Percentiles rank a stretch among this genome's conserved stretches.
Evolutionary conservation across 1,140 invertebrate genomes (phyloP).

Genomic region (Pseudobourletiella spinata): DNA sequence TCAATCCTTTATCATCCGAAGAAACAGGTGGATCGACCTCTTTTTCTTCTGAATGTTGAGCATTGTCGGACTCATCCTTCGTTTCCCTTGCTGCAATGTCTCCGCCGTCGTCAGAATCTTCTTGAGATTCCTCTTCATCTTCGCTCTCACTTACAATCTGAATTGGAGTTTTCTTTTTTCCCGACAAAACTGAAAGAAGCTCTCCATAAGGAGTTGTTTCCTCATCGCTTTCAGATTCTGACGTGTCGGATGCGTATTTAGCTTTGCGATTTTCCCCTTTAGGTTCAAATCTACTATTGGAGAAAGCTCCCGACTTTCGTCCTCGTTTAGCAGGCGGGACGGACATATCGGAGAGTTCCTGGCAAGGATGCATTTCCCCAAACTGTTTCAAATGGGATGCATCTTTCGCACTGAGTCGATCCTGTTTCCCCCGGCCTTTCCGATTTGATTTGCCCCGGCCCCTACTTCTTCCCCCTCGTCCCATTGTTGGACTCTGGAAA

Average conservation of each 20-base stretch:
- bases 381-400: conserved; percentile 18
- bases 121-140: conserved; percentile 27
- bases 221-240: conserved; percentile 20
- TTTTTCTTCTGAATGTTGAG: conserved; percentile 25
- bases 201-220: conserved; percentile 23
- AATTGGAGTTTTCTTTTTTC: conserved; percentile 9
- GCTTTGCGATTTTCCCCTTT: neutral
- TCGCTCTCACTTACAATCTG: conserved; percentile 38
- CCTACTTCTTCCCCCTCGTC: neutral
- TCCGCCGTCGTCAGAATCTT: conserved; percentile 13
- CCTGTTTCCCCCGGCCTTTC: neutral
- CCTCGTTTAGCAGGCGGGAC: neutral
- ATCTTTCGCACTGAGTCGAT: conserved; percentile 9
- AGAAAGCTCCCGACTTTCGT: neutral
- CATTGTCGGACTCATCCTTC: conserved; percentile 22
- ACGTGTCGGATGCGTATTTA: neutral
- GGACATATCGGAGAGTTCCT: conserved; percentile 11
- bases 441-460: neutral
- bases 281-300: neutral
- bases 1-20: neutral
- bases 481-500: too few species aligned
- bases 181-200: conserved; percentile 12
- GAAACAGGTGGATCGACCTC: conserved; percentile 29
- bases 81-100: too few species aligned
- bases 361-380: conserved; percentile 25